Conservation (phyloP, 1,140 invertebrate species). For the Elymnias hypermnestra region DNA sequence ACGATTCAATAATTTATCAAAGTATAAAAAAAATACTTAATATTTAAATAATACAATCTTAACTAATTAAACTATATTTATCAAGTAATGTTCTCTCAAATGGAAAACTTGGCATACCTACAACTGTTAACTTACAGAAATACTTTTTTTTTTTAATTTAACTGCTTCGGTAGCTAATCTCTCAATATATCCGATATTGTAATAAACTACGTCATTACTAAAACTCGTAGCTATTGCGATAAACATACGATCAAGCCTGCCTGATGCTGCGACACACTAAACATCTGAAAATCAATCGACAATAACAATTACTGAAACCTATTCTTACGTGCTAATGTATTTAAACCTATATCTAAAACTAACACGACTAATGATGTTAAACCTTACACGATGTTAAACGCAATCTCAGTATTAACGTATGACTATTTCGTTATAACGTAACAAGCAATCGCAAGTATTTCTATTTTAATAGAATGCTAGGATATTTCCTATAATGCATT, state of each 20-base stretch:
- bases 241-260: slow-evolving; percentile 33
- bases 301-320: slow-evolving; percentile 15
- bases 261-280: slow-evolving; percentile 30
- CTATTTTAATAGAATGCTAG: no score
- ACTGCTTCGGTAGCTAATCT: slow-evolving; percentile 1
- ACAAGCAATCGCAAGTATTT: no score
- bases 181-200: background rate
- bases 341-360: background rate
- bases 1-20: no score
- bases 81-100: no score
- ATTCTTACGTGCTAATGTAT: slow-evolving; percentile 6
- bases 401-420: no score
- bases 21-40: no score
- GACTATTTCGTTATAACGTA: no score
- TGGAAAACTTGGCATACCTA: no score
- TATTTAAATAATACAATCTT: no score
- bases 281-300: slow-evolving; percentile 38
- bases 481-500: no score
- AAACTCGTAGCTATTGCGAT: slow-evolving; percentile 11
- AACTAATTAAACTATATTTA: no score
- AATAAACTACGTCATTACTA: slow-evolving; percentile 10
- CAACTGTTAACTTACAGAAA: background rate
- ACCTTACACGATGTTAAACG: no score
- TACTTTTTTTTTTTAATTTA: background rate
- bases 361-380: background rate